Evolutionary conservation across 2,797 vertebrate genomes (phyloP).

Genomic region (Callimico goeldii): DNA sequence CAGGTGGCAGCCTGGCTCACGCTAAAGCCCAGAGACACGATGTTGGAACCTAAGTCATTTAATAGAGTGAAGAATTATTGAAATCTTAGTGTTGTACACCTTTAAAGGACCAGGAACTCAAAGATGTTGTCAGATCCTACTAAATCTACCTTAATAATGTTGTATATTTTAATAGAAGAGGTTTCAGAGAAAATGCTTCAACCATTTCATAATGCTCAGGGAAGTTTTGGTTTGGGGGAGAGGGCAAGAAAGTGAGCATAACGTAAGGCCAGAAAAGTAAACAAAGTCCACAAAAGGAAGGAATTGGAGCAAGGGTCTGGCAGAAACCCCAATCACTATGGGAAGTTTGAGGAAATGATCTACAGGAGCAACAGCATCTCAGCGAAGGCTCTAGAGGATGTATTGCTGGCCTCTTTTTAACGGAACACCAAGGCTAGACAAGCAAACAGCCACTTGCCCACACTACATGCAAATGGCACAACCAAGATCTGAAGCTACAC

Average conservation of each 20-base stretch:
- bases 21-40: neutral
- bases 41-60: neutral
- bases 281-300: neutral
- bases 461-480: neutral
- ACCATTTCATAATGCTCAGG: neutral
- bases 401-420: neutral
- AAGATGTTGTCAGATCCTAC: neutral
- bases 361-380: neutral
- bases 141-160: neutral
- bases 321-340: neutral
- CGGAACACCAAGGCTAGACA: neutral
- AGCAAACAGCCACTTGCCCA: neutral
- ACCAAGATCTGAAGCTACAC: neutral
- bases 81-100: neutral
- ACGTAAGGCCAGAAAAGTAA: neutral
- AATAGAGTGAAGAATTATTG: neutral
- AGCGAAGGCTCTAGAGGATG: neutral
- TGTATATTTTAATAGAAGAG: neutral
- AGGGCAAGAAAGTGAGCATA: neutral
- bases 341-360: neutral
- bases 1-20: constrained; percentile 44
- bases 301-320: neutral
- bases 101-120: neutral
- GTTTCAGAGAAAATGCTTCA: neutral
- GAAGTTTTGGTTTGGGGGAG: neutral